Conservation (phyloP, 2,888 invertebrate genomes). For the Leucoptera coffeella region DNA sequence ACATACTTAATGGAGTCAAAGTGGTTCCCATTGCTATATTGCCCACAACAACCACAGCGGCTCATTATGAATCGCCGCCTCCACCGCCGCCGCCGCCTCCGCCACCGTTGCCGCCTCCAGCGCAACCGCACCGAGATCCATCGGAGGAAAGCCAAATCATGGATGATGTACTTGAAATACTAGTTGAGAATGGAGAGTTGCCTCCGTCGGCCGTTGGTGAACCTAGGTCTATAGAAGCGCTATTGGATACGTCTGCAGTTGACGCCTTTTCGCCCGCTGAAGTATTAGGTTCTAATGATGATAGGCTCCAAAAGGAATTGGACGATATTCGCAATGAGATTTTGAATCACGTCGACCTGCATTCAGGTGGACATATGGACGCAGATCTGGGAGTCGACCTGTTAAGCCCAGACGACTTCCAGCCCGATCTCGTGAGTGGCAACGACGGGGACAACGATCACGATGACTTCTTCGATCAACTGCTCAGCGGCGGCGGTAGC, state of each 20-base stretch:
- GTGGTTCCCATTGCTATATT: slow-evolving; percentile 44
- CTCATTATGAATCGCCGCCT: slow-evolving; percentile 25
- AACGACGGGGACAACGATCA: slow-evolving; percentile 23
- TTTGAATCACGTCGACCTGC: slow-evolving; percentile 30
- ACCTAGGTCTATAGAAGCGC: slow-evolving; percentile 29
- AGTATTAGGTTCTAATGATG: slow-evolving; percentile 11
- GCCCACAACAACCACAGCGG: slow-evolving; percentile 21
- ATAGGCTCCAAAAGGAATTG: slow-evolving; percentile 32
- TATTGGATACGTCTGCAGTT: slow-evolving; percentile 14
- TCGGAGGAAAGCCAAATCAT: slow-evolving; percentile 66
- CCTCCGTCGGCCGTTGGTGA: slow-evolving; percentile 78
- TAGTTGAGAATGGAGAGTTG: slow-evolving; percentile 88
- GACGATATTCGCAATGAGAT: slow-evolving; percentile 41
- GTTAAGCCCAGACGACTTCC: slow-evolving; percentile 20
- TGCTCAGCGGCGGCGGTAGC: slow-evolving; percentile 26
- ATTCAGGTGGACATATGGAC: slow-evolving; percentile 10
- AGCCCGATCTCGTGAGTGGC: slow-evolving; percentile 23
- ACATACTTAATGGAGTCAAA: slow-evolving; percentile 59
- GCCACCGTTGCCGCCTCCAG: slow-evolving; percentile 19
- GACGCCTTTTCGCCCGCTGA: slow-evolving; percentile 17
- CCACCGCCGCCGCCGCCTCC: too few species aligned
- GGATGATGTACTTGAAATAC: slow-evolving; percentile 88
- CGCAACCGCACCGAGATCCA: slow-evolving; percentile 14
- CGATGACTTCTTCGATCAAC: slow-evolving; percentile 32
- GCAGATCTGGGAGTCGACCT: slow-evolving; percentile 1